These are phyloP conservation scores for Drosophila mercatorum DNA, from an alignment of 2,888 invertebrate species.

Conservation along the genomic window DNA sequence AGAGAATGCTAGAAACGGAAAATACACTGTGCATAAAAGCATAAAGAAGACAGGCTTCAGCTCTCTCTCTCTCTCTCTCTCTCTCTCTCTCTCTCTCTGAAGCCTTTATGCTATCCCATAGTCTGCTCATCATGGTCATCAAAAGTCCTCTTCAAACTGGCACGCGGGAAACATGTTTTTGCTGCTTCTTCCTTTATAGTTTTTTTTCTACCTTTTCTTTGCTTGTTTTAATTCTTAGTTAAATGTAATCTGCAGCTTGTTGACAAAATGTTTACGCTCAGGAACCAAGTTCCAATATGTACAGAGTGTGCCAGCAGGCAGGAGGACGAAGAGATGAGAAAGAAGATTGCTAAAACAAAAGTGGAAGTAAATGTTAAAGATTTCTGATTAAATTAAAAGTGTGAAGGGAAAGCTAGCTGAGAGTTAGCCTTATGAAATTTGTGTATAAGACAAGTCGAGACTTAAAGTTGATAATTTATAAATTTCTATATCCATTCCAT, in stretches of 20 bases:
- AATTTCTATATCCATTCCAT: no score
- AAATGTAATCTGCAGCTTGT: slow-evolving; percentile 27
- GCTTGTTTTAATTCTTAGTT: slow-evolving; percentile 24
- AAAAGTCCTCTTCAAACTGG: background rate
- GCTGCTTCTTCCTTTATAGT: background rate
- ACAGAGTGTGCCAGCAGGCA: background rate
- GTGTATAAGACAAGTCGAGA: background rate
- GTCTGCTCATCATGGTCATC: background rate
- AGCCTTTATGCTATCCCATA: slow-evolving; percentile 1
- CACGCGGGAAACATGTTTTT: background rate
- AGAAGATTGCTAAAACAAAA: background rate
- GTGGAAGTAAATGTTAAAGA: background rate
- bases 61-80: background rate
- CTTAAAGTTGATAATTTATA: background rate
- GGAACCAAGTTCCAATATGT: slow-evolving; percentile 8
- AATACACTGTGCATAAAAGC: slow-evolving; percentile 41
- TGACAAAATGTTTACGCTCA: slow-evolving; percentile 15
- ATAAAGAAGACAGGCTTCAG: background rate
- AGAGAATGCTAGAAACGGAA: slow-evolving; percentile 57
- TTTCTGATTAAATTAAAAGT: background rate
- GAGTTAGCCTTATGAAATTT: background rate
- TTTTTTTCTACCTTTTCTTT: background rate
- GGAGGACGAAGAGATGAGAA: background rate
- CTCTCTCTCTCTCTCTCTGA: background rate
- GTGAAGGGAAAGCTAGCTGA: background rate